Conservation (phyloP, 2,888 invertebrate genomes). For the Ophion ellenae region DNA sequence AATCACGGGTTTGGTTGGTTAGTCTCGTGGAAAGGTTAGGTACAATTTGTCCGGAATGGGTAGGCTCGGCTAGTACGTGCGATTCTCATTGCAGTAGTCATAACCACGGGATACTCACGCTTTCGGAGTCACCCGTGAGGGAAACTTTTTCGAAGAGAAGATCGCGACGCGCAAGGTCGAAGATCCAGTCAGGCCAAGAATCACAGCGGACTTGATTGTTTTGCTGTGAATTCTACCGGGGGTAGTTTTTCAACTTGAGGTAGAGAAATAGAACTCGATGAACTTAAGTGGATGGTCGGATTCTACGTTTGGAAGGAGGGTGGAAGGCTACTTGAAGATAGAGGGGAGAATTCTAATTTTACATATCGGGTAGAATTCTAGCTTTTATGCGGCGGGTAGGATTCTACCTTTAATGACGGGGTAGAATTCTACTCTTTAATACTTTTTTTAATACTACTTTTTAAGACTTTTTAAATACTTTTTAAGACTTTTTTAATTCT, state of each 20-base stretch:
- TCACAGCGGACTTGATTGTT: background rate
- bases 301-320: too few species aligned
- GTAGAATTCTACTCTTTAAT: too few species aligned
- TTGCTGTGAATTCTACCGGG: background rate
- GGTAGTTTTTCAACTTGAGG: background rate
- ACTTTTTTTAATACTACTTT: too few species aligned
- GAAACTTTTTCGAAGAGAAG: background rate
- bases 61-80: background rate
- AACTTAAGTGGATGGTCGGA: too few species aligned
- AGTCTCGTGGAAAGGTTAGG: background rate
- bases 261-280: too few species aligned
- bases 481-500: too few species aligned
- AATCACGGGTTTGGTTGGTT: slow-evolving; percentile 29
- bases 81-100: background rate
- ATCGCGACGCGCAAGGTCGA: background rate
- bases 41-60: slow-evolving; percentile 11
- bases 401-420: too few species aligned
- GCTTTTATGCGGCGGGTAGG: too few species aligned
- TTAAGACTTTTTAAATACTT: too few species aligned
- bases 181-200: background rate
- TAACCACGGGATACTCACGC: background rate
- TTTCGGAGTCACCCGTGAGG: background rate
- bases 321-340: too few species aligned
- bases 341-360: too few species aligned
- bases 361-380: too few species aligned